Percentiles rank a stretch among this genome's conserved stretches.
Evolutionary conservation across 2,888 invertebrate genomes (phyloP).

Genomic region (Abrostola tripartita): DNA sequence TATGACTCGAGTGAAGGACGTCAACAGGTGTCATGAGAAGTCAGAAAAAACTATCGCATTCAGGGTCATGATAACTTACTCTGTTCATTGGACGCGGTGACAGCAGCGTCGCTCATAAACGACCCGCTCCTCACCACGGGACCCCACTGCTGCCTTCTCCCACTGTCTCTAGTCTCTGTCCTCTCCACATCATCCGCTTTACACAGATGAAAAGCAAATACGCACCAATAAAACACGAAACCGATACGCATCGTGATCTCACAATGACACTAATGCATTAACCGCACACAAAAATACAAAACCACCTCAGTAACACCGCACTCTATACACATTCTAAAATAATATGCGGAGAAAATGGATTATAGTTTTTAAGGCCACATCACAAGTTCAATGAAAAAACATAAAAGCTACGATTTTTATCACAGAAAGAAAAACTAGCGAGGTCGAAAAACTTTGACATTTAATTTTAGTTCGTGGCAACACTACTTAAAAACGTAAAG

Average conservation of each 20-base stretch:
- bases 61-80: constrained; percentile 77
- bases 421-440: constrained; percentile 73
- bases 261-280: constrained; percentile 81
- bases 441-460: constrained; percentile 73
- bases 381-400: constrained; percentile 75
- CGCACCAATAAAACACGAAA: constrained; percentile 86
- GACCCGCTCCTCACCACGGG: constrained; percentile 77
- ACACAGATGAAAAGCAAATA: constrained; percentile 84
- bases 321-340: constrained; percentile 84
- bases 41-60: constrained; percentile 65
- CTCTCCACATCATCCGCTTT: constrained; percentile 84
- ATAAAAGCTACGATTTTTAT: constrained; percentile 77
- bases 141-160: constrained; percentile 81
- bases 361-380: constrained; percentile 78
- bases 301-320: constrained; percentile 71
- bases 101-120: constrained; percentile 74
- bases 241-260: constrained; percentile 86
- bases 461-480: constrained; percentile 54
- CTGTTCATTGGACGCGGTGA: constrained; percentile 80
- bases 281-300: constrained; percentile 74
- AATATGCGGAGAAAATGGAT: constrained; percentile 65
- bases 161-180: constrained; percentile 81
- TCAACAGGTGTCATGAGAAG: constrained; percentile 78
- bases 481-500: constrained; percentile 21
- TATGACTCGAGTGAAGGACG: constrained; percentile 68